Evolutionary conservation across 1,140 invertebrate species (phyloP).

Genomic region (Drosophila neocordata): DNA sequence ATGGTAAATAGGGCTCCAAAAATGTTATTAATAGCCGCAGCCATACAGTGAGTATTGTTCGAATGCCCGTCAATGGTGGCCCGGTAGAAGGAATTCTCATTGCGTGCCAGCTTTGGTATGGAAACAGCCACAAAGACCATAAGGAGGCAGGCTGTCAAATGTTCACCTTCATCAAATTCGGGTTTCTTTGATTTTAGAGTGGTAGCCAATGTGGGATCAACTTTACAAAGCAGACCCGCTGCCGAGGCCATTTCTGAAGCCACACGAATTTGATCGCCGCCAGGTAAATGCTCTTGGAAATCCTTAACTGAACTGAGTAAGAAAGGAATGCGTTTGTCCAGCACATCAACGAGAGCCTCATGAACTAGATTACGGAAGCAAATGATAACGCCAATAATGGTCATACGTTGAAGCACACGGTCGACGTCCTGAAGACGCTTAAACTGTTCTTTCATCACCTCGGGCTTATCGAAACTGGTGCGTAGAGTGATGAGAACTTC

Average conservation of each 20-base stretch:
- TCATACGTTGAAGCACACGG: slow-evolving; percentile 97
- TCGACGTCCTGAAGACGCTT: slow-evolving; percentile 95
- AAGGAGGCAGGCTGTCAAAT: slow-evolving; percentile 95
- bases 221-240: slow-evolving; percentile 95
- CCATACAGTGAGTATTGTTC: slow-evolving; percentile 99
- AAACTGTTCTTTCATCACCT: slow-evolving; percentile 99
- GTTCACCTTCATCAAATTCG: slow-evolving; percentile 94
- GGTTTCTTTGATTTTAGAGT: slow-evolving; percentile 94
- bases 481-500: slow-evolving; percentile 94
- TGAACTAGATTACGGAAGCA: slow-evolving; percentile 97
- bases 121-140: slow-evolving; percentile 99
- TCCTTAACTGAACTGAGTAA: slow-evolving; percentile 96
- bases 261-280: slow-evolving; percentile 94
- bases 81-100: slow-evolving; percentile 94
- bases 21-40: slow-evolving; percentile 97
- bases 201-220: slow-evolving; percentile 96
- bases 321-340: slow-evolving; percentile 98
- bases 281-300: slow-evolving; percentile 95
- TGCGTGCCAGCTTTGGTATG: slow-evolving; percentile 96
- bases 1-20: slow-evolving; percentile 98
- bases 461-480: slow-evolving; percentile 98
- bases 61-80: slow-evolving; percentile 97
- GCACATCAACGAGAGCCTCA: slow-evolving; percentile 95
- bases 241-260: slow-evolving; percentile 99
- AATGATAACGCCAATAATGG: slow-evolving; percentile 98